phyloP scores from a whole-genome alignment of 2,797 vertebrate species.

The Rhadinocentrus ornatus region DNA sequence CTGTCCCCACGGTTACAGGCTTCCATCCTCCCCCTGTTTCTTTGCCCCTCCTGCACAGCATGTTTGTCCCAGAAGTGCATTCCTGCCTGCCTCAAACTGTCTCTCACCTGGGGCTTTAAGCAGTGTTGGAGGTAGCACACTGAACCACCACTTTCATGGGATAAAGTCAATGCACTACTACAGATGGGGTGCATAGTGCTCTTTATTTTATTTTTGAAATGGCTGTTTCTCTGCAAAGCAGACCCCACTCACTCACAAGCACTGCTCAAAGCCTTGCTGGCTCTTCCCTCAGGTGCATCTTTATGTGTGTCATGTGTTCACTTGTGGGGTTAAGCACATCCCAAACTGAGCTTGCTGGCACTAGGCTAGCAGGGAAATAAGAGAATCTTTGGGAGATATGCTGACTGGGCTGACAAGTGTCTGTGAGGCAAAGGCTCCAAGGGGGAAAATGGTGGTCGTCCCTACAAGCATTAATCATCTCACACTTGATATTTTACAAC shows the following conservation, averaged over 20 bases:
- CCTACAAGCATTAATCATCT: conserved; percentile 39
- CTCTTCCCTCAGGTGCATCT: conserved; percentile 68
- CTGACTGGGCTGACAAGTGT: conserved; percentile 72
- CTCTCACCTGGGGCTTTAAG: conserved; percentile 79
- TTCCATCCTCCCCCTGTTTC: conserved; percentile 72
- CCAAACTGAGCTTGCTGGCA: conserved; percentile 66
- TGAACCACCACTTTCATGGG: conserved; percentile 13
- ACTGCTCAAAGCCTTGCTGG: conserved; percentile 78
- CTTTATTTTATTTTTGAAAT: conserved; percentile 25
- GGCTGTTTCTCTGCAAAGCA: conserved; percentile 26
- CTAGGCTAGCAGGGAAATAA: conserved; percentile 55
- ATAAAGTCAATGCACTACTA: conserved; percentile 9
- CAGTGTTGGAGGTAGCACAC: conserved; percentile 70
- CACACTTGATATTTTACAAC: conserved; percentile 28
- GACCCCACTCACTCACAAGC: conserved; percentile 59
- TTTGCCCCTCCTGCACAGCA: conserved; percentile 84
- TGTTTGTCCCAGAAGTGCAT: conserved; percentile 85
- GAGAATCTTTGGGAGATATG: conserved; percentile 57
- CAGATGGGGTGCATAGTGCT: conserved; percentile 12
- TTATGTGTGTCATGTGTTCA: conserved; percentile 70
- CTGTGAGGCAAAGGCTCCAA: conserved; percentile 65
- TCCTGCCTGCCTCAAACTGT: conserved; percentile 73
- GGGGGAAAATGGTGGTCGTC: conserved; percentile 70
- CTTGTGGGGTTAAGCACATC: conserved; percentile 64
- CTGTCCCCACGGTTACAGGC: conserved; percentile 73